A percentile compares a stretch with the other conserved stretches of the same genome.
Conservation (phyloP, 1,140 invertebrate genomes). For the Zophobas atratus region DNA sequence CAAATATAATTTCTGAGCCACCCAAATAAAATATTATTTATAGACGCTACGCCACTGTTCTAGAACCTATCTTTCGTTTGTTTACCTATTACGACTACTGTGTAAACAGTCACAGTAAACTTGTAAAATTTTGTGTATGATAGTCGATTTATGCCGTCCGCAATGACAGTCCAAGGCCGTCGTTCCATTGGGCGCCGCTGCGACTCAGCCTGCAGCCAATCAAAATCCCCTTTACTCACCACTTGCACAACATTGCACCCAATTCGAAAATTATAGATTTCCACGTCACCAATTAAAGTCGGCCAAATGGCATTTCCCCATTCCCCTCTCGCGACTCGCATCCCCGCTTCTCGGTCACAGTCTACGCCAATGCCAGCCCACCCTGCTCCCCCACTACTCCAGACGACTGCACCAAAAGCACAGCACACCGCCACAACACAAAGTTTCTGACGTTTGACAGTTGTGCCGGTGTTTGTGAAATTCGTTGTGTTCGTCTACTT, state of each 20-base stretch:
- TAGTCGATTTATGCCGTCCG: too few species aligned
- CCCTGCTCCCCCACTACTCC: constrained; percentile 11
- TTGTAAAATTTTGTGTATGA: too few species aligned
- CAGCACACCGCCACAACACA: constrained; percentile 34
- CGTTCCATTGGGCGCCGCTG: too few species aligned
- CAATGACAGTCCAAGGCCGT: too few species aligned
- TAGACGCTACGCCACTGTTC: too few species aligned
- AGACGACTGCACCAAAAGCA: constrained; percentile 34
- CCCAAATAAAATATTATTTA: too few species aligned
- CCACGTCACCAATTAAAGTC: constrained; percentile 4
- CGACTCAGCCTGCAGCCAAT: neutral
- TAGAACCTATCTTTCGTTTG: too few species aligned
- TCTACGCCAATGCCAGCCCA: constrained; percentile 18
- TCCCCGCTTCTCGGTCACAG: constrained; percentile 17
- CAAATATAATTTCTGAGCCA: too few species aligned
- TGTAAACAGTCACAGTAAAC: too few species aligned
- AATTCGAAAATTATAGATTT: neutral
- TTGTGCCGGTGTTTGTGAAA: constrained; percentile 41
- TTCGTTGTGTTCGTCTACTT: constrained; percentile 31
- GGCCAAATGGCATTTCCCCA: neutral
- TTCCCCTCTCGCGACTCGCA: neutral
- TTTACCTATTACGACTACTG: too few species aligned
- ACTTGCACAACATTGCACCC: constrained; percentile 2
- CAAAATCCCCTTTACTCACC: neutral
- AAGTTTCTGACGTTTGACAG: constrained; percentile 37